A percentile compares a stretch with the other conserved stretches of the same genome.
phyloP scores from a whole-genome alignment of 2,113 vertebrate genomes.

The Tychaedon coryphoeus region DNA sequence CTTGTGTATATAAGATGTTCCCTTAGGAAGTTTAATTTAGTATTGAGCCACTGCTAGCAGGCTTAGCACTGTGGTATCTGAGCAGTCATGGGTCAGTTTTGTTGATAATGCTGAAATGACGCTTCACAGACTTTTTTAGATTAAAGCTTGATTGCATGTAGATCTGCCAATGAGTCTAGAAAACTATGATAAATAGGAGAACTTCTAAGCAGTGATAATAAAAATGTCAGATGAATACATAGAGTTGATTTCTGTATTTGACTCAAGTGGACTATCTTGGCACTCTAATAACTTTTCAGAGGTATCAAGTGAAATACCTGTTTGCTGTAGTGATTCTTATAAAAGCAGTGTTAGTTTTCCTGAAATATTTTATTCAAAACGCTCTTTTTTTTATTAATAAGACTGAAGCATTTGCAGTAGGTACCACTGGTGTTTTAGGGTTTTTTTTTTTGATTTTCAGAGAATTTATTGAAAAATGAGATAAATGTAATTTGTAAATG shows the following conservation, averaged over 20 bases:
- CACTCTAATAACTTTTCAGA: background rate
- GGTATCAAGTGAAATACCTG: background rate
- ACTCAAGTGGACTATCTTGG: background rate
- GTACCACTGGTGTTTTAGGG: background rate
- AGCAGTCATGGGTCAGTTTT: background rate
- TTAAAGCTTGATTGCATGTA: background rate
- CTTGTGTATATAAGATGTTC: background rate
- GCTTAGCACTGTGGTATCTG: background rate
- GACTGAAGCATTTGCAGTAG: background rate
- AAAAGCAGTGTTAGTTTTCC: background rate
- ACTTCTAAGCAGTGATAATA: background rate
- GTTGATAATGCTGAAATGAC: background rate
- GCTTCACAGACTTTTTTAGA: background rate
- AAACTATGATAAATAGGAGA: background rate
- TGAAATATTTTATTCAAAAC: background rate
- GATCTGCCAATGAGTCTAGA: background rate
- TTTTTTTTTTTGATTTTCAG: background rate
- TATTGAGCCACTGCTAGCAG: background rate
- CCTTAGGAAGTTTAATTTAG: background rate
- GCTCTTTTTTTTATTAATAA: background rate
- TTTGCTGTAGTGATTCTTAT: background rate
- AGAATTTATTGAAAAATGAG: background rate
- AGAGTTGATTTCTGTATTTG: background rate
- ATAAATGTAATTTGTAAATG: background rate
- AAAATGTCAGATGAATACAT: background rate